Evolutionary conservation across 2,797 vertebrate genomes (phyloP).

Genomic region (Enteromius trimaculatus): DNA sequence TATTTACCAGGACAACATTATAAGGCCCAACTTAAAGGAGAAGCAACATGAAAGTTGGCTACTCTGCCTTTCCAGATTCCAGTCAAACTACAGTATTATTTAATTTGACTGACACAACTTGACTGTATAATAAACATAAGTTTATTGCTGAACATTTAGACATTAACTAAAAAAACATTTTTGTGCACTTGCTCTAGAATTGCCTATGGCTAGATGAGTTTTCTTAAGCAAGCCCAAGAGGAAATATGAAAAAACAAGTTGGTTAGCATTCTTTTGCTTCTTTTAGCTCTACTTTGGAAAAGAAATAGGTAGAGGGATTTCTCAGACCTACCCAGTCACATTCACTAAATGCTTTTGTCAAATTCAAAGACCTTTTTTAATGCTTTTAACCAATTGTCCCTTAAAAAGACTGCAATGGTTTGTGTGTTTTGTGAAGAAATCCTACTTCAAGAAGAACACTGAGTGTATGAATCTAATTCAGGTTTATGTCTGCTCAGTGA

Average conservation of each 20-base stretch:
- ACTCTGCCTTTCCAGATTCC: background rate
- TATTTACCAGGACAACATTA: background rate
- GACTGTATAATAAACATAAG: background rate
- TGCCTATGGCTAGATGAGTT: background rate
- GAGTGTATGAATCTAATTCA: background rate
- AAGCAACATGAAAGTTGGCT: background rate
- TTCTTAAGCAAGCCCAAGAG: background rate
- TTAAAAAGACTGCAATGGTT: background rate
- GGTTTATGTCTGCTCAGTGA: too few relatives aligned
- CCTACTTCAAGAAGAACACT: background rate
- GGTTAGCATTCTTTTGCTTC: background rate
- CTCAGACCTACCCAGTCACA: background rate
- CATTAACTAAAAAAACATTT: background rate
- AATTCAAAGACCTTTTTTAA: background rate
- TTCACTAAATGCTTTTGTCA: constrained; percentile 8
- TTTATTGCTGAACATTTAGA: background rate
- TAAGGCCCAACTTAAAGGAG: background rate
- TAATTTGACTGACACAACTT: background rate
- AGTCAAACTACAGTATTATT: background rate
- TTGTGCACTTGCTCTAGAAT: background rate
- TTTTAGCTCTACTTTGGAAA: background rate
- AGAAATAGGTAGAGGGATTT: background rate
- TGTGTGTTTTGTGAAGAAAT: background rate
- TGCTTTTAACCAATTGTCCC: background rate
- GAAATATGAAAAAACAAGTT: constrained; percentile 4